A percentile compares a stretch with the other conserved stretches of the same genome.
Evolutionary conservation across 2,888 invertebrate genomes (phyloP).

Genomic region (Pilophorus perplexus): DNA sequence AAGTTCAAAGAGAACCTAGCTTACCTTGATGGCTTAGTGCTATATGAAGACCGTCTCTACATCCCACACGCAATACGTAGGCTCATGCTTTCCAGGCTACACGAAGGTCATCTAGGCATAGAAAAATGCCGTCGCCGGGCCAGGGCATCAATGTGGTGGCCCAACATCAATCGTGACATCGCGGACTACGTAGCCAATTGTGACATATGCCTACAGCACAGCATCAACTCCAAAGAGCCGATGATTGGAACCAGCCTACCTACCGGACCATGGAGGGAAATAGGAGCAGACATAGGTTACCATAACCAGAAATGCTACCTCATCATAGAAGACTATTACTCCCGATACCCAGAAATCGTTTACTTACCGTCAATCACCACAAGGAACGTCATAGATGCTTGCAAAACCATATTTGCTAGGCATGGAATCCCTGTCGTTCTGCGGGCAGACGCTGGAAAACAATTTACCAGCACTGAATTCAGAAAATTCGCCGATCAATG

Average conservation of each 20-base stretch:
- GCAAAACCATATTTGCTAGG: slow-evolving; percentile 7
- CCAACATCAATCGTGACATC: slow-evolving; percentile 6
- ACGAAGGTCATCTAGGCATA: slow-evolving; percentile 36
- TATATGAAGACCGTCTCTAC: background rate
- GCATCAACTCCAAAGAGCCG: background rate
- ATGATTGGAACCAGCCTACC: background rate
- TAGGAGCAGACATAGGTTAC: slow-evolving; percentile 23
- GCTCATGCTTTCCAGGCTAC: slow-evolving; percentile 41
- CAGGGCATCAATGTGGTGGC: slow-evolving; percentile 17
- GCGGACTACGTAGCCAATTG: background rate
- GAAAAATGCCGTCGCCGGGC: slow-evolving; percentile 33
- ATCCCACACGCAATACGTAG: background rate
- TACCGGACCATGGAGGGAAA: background rate
- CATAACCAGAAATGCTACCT: background rate
- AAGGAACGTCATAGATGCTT: slow-evolving; percentile 1
- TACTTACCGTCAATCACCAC: background rate
- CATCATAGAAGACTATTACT: slow-evolving; percentile 3
- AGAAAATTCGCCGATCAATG: background rate
- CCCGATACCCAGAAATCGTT: slow-evolving; percentile 16
- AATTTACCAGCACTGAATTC: slow-evolving; percentile 20
- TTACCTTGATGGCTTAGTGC: background rate
- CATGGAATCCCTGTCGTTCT: slow-evolving; percentile 17
- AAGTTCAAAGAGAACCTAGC: background rate
- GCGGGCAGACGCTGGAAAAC: slow-evolving; percentile 1
- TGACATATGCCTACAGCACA: background rate